phyloP scores from a whole-genome alignment of 2,888 invertebrate species.

The Nomada fucata region DNA sequence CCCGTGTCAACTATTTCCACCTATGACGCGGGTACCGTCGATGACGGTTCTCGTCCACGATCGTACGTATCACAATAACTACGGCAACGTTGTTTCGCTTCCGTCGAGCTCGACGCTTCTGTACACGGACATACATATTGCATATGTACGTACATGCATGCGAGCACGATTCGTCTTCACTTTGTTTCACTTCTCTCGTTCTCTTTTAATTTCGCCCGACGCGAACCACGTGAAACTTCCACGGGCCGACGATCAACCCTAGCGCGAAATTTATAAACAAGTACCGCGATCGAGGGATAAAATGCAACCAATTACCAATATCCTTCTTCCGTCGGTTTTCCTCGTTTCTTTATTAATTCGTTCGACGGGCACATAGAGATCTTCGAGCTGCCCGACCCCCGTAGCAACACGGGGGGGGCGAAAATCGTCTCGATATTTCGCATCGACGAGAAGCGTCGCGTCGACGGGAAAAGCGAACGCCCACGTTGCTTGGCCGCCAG shows the following conservation, averaged over 20 bases:
- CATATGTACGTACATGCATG: neutral
- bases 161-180: neutral
- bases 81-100: neutral
- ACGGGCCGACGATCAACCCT: too few species aligned
- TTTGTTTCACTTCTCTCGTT: neutral
- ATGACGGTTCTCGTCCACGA: neutral
- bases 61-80: neutral
- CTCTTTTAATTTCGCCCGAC: too few species aligned
- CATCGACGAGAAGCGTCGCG: slow-evolving; percentile 2
- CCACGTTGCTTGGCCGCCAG: neutral
- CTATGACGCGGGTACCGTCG: neutral
- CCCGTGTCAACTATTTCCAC: neutral
- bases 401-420: neutral
- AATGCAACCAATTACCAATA: too few species aligned
- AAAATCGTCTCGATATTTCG: neutral
- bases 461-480: neutral
- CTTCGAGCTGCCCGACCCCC: neutral
- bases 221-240: neutral
- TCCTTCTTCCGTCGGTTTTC: too few species aligned
- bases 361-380: too few species aligned
- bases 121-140: too few species aligned
- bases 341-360: too few species aligned
- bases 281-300: too few species aligned
- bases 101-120: neutral
- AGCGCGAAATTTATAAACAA: too few species aligned